Evolutionary conservation across 2,113 vertebrate genomes (phyloP), one percentile per base, ranked within the genome.

Genomic region (Gobio gobio): DNA sequence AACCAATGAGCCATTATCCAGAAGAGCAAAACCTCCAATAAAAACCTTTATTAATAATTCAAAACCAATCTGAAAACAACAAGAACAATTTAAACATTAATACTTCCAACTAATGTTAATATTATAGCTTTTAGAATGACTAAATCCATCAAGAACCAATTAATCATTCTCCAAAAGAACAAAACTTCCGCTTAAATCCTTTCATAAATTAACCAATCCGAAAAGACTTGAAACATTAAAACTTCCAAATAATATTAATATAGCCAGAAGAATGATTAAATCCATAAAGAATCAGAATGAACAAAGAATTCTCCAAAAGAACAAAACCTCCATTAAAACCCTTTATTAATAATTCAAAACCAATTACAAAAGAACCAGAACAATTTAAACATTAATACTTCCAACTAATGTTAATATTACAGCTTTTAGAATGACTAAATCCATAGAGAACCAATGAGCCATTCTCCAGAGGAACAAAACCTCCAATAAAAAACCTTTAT

Each of bases 1-100:
- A 84, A 59, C 64, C 45, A 72, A 58, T 43, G 1, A 61, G 59
- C 10, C 59, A 84, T 85, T 26, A 13, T 86, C 43, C 20, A 59
- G 10, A 22, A 10, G 3, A 51, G 24, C 3, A 24, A 26, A 26
- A 5, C 5, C 12, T 26, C 24, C 24, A 63, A 0, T 26, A 13
- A 63, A 63, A 13, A n/a, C 0, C 0, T 63, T 29, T 29, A 63
- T 63, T 14, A 26, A 59, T n/a, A 0, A 61, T 61, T 24, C 0
- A 61, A 66, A 0, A 36, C 16, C 0, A 66, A 36, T 20, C 26
- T 68, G 64, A 63, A 14, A 4, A 26, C 2, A 18, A 33, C 5
- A 5, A 9, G 13, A 63, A 36, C 9, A 68, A 8, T 5, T 33
- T 33, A 59, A 59, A 59, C 58, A 10, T 20, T 9, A 9, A 16